Evolutionary conservation across 1,140 invertebrate species (phyloP).

Genomic region (Zaprionus inermis): DNA sequence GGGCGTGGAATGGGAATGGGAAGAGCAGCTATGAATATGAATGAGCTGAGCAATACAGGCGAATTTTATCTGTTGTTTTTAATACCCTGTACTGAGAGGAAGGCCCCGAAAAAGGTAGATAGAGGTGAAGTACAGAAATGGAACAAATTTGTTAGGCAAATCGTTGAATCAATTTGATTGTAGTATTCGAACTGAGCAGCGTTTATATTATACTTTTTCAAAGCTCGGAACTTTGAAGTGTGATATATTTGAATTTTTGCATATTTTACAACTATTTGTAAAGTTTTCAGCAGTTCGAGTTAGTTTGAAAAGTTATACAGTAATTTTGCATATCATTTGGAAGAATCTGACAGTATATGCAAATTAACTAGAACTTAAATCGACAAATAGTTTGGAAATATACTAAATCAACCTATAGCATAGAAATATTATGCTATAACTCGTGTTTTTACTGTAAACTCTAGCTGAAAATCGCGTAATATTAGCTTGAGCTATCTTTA

Average conservation of each 20-base stretch:
- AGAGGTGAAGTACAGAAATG: background rate
- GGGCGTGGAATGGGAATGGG: no score
- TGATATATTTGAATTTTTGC: background rate
- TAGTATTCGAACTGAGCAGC: no score
- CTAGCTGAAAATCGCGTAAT: no score
- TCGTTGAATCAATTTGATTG: background rate
- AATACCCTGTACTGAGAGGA: background rate
- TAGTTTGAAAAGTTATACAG: background rate
- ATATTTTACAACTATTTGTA: background rate
- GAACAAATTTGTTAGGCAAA: background rate
- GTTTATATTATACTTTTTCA: background rate
- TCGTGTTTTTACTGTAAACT: no score
- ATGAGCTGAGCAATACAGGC: constrained; percentile 52
- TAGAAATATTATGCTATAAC: no score
- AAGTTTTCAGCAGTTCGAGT: background rate
- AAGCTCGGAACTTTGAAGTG: background rate
- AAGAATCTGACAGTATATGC: background rate
- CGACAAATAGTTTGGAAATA: no score
- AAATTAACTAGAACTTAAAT: background rate
- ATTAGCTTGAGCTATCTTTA: no score
- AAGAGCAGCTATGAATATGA: constrained; percentile 65
- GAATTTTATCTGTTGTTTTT: constrained; percentile 6
- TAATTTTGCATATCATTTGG: background rate
- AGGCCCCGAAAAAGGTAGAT: background rate
- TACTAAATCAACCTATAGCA: no score